Evolutionary conservation across 2,888 invertebrate genomes (phyloP), one percentile per base, ranked within the genome.

Genomic region (Geotrupes spiniger): DNA sequence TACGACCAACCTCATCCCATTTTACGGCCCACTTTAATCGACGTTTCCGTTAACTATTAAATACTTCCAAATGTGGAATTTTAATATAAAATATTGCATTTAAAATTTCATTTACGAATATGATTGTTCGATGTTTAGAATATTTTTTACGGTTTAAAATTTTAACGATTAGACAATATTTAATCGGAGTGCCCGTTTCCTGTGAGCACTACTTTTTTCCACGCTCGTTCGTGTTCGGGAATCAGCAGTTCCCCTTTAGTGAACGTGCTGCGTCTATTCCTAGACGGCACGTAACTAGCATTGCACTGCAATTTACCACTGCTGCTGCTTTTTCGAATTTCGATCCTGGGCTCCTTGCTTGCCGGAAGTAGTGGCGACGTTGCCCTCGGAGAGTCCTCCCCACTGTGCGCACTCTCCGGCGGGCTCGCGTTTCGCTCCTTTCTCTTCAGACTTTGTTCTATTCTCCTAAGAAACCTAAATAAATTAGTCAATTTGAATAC

Each of bases 381-480:
- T 31, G 82, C 82, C 62, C 80, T 78, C 15, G 83, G 82, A 10
- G 83, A 83, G 59, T 80, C 79, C 39, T 82, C 81, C 56, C 78
- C 73, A 49, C 79, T 78, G 42, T 79, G 79, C 41, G 75, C 70
- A 57, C 76, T 77, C 53, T 77, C 78, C 16, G 76, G 73, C 15
- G 74, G 76, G 57, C 75, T 76, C 12, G 72, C 59, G 58, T 78
- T 75, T 59, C 76, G 78, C 64, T 84, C 83, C 59, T 81, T 82
- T 69, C 81, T 78, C 71, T 85, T 84, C 59, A 87, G 73, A 64
- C 85, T 87, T 63, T 82, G 78, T 65, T 87, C 86, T 62, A 87
- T 71, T 57, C 87, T 78, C 59, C 84, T 77, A 45, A 87, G 75
- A 72, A 87, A 87, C 72, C 87, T 87, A 29, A 40, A 33, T 9